Base-by-base conservation (phyloP, 2,113 vertebrate species). In the Tragelaphus buxtoni region DNA sequence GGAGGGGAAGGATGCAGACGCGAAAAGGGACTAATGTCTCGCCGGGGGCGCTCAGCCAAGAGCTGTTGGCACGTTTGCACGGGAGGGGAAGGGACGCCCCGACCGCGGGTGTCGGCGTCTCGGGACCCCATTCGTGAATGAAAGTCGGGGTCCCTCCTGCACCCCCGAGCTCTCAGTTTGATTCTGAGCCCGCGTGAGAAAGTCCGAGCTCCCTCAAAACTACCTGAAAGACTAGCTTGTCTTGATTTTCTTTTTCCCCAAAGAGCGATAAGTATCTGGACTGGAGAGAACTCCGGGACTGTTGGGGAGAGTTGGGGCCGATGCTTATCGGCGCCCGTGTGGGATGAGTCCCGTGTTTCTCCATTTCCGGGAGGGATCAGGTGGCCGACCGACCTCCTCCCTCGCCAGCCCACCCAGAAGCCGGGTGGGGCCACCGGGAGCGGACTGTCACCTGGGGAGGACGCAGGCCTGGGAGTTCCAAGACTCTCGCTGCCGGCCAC, bases 151-250 rank as follows among this genome's bases (percentile, higher is more conserved):
- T 12, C 53, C 22, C 45, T 55, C 35, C 28, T 72, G 39, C 32
- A 30, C 47, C 13, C 45, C 14, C 5, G 11, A 61, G 55, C 12
- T 47, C 30, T 45, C 74, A n/a, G 24, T 55, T 42, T 16, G 35
- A 32, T 69, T 88, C 39, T 47, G 49, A 89, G 32, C 12, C 42
- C 4, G 58, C 12, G 12, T 77, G 89, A 84, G 83, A 97, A 92
- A 85, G 63, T 32, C 80, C 14, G 2, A 32, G 35, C 39, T 92
- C 65, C 18, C 76, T 76, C 7, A 11, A 22, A 97, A 69, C 61
- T 69, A 93, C 97, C 91, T 87, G 96, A 97, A 97, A 97, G 91
- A 97, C 96, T 53, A 53, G 95, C 88, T 94, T 53, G 80, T 96
- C 95, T 89, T 77, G 88, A 87, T 96, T 91, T 80, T 88, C 20